Evolutionary conservation across 1,140 invertebrate species (phyloP), one percentile per base, ranked within the genome.

Genomic region (Drosophila ohnishii): DNA sequence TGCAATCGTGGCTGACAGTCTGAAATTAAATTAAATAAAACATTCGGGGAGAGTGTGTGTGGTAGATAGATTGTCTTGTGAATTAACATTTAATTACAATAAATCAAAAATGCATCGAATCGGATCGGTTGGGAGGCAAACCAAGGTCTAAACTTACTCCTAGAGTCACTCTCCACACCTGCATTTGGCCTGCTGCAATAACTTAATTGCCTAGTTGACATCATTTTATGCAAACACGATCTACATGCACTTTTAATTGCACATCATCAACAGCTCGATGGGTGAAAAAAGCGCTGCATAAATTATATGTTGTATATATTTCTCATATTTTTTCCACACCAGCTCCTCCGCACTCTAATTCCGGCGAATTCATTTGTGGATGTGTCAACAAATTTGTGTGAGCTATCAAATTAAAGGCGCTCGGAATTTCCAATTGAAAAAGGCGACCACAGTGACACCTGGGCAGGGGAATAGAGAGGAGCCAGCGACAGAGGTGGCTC

Each of bases 31-130:
- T 78, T 67, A 78, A 72, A 72, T 78, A 72, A 78, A 77, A 61
- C 32, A 47, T 75, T 65, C 34, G 19, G 13, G 25, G 32, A 39
- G 50, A 44, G 45, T 5, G 40, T 10, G 40, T 10, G 37, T 5
- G 14, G 14, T 16, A 16, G 42, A 39, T 45, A 57, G 19, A 65
- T 34, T 62, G 28, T 61, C 75, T 70, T 58, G 66, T 70, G 42
- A 65, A 78, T 78, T 71, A 72, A 78, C 71, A 47, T 78, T 78
- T 78, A 78, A 78, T 78, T 71, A 55, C 75, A 78, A 78, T 78
- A 71, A 78, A 78, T 71, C 75, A 77, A 59, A 71, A 42, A 22
- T 71, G 64, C 37, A 63, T 19, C 39, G 51, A 32, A 47, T 63
- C 50, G 30, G 37, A 34, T 19, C 9, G 9, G 22, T 22, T 13